phyloP scores from a whole-genome alignment of 2,888 invertebrate genomes.

The Caenorhabditis sinica region DNA sequence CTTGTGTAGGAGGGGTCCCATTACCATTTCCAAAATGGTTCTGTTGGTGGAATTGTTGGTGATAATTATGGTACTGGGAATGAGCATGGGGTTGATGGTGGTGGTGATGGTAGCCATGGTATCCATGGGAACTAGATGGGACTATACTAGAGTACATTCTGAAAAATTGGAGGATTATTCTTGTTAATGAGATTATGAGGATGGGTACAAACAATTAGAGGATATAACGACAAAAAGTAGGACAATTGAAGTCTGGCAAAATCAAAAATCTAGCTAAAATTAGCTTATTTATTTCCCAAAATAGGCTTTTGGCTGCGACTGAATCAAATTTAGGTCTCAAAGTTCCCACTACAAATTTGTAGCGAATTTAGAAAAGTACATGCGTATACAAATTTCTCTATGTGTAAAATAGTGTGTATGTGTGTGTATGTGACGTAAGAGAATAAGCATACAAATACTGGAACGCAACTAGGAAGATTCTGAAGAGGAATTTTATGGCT shows the following conservation, averaged over 20 bases:
- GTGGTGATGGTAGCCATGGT: constrained; percentile 11
- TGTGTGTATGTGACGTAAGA: constrained; percentile 37
- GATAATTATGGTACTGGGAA: constrained; percentile 30
- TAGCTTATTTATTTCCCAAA: no score
- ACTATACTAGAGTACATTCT: constrained; percentile 48
- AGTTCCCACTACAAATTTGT: background rate
- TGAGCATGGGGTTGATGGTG: background rate
- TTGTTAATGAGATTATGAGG: background rate
- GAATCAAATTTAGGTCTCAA: no score
- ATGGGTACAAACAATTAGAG: background rate
- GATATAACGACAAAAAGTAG: background rate
- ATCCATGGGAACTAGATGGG: constrained; percentile 45
- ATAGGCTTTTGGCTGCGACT: no score
- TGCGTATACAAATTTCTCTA: background rate
- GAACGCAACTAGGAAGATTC: constrained; percentile 43
- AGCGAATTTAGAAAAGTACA: constrained; percentile 1
- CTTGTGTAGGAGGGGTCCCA: background rate
- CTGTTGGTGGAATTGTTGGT: constrained; percentile 14
- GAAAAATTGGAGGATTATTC: no score
- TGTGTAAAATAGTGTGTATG: background rate
- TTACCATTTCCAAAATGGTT: background rate
- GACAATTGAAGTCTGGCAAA: background rate
- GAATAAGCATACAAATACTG: constrained; percentile 24
- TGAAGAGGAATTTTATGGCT: constrained; percentile 35
- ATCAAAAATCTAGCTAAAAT: no score